Evolutionary conservation across 92 coral and sea anemone genomes (phyloP).

Genomic region (Muricea muricata): DNA sequence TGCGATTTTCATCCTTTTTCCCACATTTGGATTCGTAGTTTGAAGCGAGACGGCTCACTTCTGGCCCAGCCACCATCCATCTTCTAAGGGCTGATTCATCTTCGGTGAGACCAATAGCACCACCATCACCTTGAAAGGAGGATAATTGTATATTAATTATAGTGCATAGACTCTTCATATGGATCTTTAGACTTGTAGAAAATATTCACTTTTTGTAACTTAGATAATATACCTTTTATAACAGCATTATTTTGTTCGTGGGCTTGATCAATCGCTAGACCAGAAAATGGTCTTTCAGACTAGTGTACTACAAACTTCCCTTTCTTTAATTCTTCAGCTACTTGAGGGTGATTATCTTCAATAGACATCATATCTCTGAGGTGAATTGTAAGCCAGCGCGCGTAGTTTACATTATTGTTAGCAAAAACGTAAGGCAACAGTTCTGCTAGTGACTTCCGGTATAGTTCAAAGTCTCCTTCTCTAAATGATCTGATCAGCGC

Average conservation of each 20-base stretch:
- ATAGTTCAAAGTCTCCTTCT: slow-evolving; percentile 15
- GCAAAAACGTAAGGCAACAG: slow-evolving; percentile 75
- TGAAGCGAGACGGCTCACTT: slow-evolving; percentile 48
- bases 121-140: slow-evolving; percentile 47
- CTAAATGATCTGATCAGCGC: background rate
- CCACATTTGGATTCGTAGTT: slow-evolving; percentile 18
- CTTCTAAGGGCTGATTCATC: slow-evolving; percentile 53
- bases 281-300: no score
- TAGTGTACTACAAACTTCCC: no score
- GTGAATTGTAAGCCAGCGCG: slow-evolving; percentile 71
- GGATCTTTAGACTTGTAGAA: no score
- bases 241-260: no score
- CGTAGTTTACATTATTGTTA: slow-evolving; percentile 63
- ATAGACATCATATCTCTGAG: slow-evolving; percentile 34
- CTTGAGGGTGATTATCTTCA: no score
- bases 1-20: slow-evolving; percentile 22
- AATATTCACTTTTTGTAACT: no score
- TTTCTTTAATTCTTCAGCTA: no score
- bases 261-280: no score
- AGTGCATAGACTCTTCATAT: no score
- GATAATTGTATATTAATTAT: slow-evolving; percentile 14
- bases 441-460: slow-evolving; percentile 54
- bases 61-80: slow-evolving; percentile 67
- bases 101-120: slow-evolving; percentile 58
- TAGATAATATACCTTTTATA: no score